phyloP scores from a whole-genome alignment of 2,797 vertebrate genomes.

The Bucorvus abyssinicus region DNA sequence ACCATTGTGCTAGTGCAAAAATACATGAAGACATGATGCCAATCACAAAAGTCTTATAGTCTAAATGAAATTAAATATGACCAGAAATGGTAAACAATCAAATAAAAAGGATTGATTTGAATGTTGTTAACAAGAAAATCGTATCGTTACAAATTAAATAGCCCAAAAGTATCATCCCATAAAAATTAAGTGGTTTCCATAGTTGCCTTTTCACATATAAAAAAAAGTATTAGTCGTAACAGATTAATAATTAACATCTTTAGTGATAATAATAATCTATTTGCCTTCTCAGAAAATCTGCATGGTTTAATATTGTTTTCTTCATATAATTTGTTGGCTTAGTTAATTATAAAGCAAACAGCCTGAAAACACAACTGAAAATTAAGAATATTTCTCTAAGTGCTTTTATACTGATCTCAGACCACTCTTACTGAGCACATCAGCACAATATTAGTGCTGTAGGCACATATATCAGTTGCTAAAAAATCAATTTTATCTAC shows the following conservation, averaged over 20 bases:
- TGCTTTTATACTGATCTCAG: conserved; percentile 1
- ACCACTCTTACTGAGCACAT: not conserved
- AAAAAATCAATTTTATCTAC: conserved; percentile 17
- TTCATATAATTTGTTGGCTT: not conserved
- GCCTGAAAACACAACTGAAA: not conserved
- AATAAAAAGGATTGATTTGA: not conserved
- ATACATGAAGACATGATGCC: not conserved
- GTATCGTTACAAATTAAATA: not conserved
- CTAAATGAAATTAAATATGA: not conserved
- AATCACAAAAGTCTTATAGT: not conserved
- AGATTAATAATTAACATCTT: not conserved
- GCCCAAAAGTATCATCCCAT: not conserved
- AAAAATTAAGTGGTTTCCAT: not conserved
- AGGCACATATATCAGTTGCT: not conserved
- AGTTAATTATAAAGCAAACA: not conserved
- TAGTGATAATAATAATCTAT: not conserved
- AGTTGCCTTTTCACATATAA: not conserved
- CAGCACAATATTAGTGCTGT: not conserved
- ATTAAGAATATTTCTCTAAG: not conserved
- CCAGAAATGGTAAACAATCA: not conserved
- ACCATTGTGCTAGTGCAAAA: not conserved
- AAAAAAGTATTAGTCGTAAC: fast-evolving
- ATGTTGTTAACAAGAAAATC: not conserved
- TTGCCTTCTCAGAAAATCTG: not conserved
- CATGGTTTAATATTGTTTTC: not conserved